These are phyloP conservation scores for Encarsia formosa DNA, from an alignment of 2,888 invertebrate genomes.

Conservation along the genomic window DNA sequence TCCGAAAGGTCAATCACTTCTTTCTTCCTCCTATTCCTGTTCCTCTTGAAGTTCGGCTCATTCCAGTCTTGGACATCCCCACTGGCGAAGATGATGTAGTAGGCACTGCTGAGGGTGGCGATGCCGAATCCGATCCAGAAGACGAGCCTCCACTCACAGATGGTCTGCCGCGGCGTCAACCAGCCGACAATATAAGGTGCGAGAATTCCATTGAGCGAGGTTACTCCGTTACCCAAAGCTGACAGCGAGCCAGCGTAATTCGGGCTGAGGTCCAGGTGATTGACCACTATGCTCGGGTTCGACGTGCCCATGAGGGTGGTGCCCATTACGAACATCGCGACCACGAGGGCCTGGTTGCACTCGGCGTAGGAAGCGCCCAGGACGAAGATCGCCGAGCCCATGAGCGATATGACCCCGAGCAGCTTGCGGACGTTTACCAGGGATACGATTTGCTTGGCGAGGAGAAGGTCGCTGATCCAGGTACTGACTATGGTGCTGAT, in stretches of 20 bases:
- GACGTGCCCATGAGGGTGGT: slow-evolving; percentile 53
- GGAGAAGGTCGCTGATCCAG: slow-evolving; percentile 49
- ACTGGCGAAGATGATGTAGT: background rate
- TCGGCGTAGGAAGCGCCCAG: slow-evolving; percentile 50
- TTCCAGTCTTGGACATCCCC: background rate
- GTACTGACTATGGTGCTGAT: slow-evolving; percentile 45
- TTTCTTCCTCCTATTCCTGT: too few species aligned
- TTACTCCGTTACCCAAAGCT: slow-evolving; percentile 57
- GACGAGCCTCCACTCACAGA: background rate
- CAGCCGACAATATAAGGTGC: background rate
- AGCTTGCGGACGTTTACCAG: slow-evolving; percentile 51
- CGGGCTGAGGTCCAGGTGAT: slow-evolving; percentile 51
- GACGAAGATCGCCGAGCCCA: slow-evolving; percentile 48
- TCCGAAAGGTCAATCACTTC: too few species aligned
- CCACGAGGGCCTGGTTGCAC: slow-evolving; percentile 48
- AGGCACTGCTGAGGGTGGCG: background rate
- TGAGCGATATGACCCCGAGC: slow-evolving; percentile 51
- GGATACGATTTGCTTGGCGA: slow-evolving; percentile 41
- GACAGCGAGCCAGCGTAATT: slow-evolving; percentile 53
- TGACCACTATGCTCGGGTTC: slow-evolving; percentile 53
- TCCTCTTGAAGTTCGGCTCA: background rate
- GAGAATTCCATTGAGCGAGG: slow-evolving; percentile 6
- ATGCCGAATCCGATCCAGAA: background rate
- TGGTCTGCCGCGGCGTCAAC: background rate
- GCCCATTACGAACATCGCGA: slow-evolving; percentile 50